phyloP scores from a whole-genome alignment of 2,797 vertebrate genomes.

The Dromococcyx pavoninus region DNA sequence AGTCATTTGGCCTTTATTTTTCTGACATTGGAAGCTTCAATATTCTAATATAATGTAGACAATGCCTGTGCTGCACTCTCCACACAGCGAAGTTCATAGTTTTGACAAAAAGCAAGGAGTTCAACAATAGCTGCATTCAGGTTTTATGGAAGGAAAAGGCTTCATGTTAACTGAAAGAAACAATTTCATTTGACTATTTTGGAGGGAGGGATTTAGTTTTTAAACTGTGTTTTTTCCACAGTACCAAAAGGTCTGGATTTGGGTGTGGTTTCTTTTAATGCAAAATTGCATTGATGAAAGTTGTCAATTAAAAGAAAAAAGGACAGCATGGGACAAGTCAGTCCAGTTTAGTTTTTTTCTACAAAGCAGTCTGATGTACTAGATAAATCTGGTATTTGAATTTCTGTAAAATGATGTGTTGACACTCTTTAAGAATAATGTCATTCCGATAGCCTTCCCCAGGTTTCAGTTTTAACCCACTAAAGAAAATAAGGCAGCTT shows the following conservation, averaged over 20 bases:
- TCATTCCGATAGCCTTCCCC: background rate
- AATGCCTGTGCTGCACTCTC: background rate
- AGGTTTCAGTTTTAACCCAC: background rate
- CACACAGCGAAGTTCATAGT: background rate
- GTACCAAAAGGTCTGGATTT: background rate
- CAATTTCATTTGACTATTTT: background rate
- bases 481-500: background rate
- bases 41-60: background rate
- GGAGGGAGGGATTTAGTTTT: conserved; percentile 18
- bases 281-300: background rate
- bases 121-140: background rate
- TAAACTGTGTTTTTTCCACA: background rate
- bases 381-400: background rate
- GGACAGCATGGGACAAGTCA: background rate
- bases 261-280: background rate
- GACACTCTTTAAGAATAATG: background rate
- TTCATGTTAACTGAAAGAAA: background rate
- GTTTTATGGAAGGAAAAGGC: background rate
- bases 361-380: background rate
- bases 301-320: background rate
- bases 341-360: background rate
- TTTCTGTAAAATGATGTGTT: background rate
- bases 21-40: background rate
- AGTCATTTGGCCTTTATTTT: background rate
- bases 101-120: background rate